Evolutionary conservation across 2,797 vertebrate genomes (phyloP).

Genomic region (Lepus oiostolus): DNA sequence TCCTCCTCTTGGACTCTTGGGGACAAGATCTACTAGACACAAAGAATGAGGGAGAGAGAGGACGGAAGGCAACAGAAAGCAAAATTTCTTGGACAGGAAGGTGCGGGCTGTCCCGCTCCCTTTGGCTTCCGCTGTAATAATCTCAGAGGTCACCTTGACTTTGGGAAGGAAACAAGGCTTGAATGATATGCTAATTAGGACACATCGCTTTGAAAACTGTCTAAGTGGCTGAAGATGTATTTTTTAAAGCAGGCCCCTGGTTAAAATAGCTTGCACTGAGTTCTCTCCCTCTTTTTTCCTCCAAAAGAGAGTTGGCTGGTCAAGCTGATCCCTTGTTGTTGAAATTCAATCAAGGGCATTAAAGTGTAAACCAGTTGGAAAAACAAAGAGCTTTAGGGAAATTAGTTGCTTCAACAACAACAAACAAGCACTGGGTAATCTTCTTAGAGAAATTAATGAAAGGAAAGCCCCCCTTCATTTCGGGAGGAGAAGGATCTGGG

Average conservation of each 20-base stretch:
- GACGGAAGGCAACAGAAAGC: background rate
- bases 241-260: conserved; percentile 62
- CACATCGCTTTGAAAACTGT: conserved; percentile 88
- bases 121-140: background rate
- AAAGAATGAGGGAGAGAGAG: background rate
- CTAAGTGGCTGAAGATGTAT: conserved; percentile 72
- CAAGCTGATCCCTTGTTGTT: conserved; percentile 95
- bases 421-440: conserved; percentile 97
- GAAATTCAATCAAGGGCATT: conserved; percentile 98
- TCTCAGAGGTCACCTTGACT: conserved; percentile 83
- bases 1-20: background rate
- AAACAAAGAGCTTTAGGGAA: conserved; percentile 99
- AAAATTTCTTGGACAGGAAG: background rate
- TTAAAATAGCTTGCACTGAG: conserved; percentile 77
- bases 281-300: conserved; percentile 84
- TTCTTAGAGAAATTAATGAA: conserved; percentile 99
- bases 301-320: conserved; percentile 91
- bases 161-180: conserved; percentile 82
- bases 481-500: conserved; percentile 89
- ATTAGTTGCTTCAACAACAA: conserved; percentile 99
- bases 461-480: conserved; percentile 90
- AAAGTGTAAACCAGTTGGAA: conserved; percentile 99
- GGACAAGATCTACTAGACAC: background rate
- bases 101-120: background rate
- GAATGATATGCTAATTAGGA: conserved; percentile 89